Conservation (phyloP, 2,113 vertebrate species). For the Chaetorhynchus papuensis region DNA sequence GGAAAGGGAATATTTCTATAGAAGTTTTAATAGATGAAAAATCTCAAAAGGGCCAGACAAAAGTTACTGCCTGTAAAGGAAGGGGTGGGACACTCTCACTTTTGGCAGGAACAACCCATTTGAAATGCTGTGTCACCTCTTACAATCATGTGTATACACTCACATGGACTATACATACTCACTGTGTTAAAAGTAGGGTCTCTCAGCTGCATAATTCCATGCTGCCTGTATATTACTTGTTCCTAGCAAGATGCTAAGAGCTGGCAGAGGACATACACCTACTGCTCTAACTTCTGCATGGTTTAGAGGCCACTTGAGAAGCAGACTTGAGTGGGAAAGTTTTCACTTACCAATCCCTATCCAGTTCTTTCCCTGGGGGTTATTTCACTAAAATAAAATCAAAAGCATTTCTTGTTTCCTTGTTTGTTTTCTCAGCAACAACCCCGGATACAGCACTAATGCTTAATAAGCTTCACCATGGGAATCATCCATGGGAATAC, state of each 20-base stretch:
- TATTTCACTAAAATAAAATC: neutral
- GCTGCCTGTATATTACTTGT: neutral
- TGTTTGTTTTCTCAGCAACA: neutral
- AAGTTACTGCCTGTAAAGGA: neutral
- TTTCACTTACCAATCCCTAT: neutral
- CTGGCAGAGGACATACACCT: neutral
- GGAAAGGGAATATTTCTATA: neutral
- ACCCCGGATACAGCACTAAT: neutral
- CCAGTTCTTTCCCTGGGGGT: neutral
- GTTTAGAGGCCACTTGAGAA: neutral
- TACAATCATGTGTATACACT: fast-evolving
- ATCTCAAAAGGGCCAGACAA: neutral
- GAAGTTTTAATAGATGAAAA: neutral
- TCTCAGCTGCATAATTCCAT: neutral
- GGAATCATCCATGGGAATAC: neutral
- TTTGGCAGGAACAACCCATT: neutral
- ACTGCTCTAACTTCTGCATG: neutral
- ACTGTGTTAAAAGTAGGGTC: neutral
- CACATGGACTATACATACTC: too few relatives aligned
- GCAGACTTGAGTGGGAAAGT: neutral
- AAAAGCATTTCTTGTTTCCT: neutral
- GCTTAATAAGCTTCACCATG: neutral
- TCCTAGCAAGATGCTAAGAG: neutral
- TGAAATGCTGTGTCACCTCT: neutral
- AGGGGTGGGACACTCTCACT: neutral